Base-by-base conservation (phyloP, 2,888 invertebrate genomes). In the Cephus spinipes region DNA sequence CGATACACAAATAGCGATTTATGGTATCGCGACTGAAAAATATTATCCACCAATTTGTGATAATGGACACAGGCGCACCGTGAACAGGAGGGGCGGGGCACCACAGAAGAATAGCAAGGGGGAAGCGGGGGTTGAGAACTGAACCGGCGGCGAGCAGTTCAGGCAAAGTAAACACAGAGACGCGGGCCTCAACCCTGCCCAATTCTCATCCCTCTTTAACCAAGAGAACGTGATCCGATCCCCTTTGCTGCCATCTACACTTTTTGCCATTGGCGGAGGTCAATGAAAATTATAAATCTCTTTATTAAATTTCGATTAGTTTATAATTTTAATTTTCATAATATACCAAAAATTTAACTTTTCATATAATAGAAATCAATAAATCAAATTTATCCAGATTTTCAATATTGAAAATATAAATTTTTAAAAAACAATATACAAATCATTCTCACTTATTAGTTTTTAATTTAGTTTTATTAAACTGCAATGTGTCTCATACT, bases 11-110 rank as follows among this genome's bases (percentile, higher is more conserved):
- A 55, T 69, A 78, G 82, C 82, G 81, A 85, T 85, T 85, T 84
- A 85, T 83, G 84, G 83, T 84, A 85, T 85, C 84, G 83, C 85
- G 85, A 85, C 83, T 84, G 84, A 82, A 85, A 84, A 85, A 85
- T 80, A 83, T 84, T 85, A 85, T 85, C 83, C 85, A 81, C 83
- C 84, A 85, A 85, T 85, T 85, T 85, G 85, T 84, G 85, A 84
- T 85, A 85, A 85, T 85, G 83, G 84, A 83, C 81, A 80, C 75
- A 76, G 78, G 31, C 71, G 31, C 31, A 71, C 12, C 12, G 71
- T 32, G 71, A 71, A 71, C 71, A 32, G 31, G 71, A 15, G 31
- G 9, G 31, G 71, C 31, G 71, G 71, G 31, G 32, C 71, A 32
- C 31, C 11, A 12, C 12, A 30, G 32, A 31, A 32, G 71, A 71